Evolutionary conservation across 2,113 vertebrate genomes (phyloP).

Genomic region (Callipepla squamata): DNA sequence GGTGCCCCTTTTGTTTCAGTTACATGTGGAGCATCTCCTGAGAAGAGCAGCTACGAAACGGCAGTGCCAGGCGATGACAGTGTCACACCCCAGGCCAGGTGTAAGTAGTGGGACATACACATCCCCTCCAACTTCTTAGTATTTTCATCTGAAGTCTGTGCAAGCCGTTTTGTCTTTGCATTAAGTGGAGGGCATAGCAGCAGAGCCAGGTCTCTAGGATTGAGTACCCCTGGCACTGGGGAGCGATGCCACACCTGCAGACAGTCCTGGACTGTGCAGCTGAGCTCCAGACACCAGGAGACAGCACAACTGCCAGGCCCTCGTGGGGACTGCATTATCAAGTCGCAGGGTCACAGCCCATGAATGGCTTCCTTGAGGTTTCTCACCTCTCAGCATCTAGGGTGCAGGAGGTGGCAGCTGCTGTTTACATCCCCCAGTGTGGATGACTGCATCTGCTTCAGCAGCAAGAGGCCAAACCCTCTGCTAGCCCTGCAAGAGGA

Average conservation of each 20-base stretch:
- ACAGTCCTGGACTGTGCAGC: neutral
- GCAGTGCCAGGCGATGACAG: accelerated
- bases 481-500: neutral
- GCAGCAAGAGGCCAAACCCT: neutral
- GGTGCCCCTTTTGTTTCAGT: neutral
- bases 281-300: neutral
- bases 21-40: neutral
- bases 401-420: neutral
- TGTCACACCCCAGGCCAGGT: neutral
- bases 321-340: neutral
- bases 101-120: slow-evolving; percentile 9
- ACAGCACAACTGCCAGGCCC: neutral
- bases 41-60: neutral
- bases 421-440: neutral
- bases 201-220: neutral
- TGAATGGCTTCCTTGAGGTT: neutral
- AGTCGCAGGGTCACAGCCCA: neutral
- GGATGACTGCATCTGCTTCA: too few relatives aligned
- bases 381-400: neutral
- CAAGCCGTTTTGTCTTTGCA: neutral
- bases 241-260: neutral
- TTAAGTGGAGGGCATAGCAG: neutral
- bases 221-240: neutral
- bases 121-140: neutral
- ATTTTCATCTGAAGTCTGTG: neutral